A percentile compares a stretch with the other conserved stretches of the same genome.
phyloP scores from a whole-genome alignment of 2,113 vertebrate genomes.

The Myxocyprinus asiaticus region DNA sequence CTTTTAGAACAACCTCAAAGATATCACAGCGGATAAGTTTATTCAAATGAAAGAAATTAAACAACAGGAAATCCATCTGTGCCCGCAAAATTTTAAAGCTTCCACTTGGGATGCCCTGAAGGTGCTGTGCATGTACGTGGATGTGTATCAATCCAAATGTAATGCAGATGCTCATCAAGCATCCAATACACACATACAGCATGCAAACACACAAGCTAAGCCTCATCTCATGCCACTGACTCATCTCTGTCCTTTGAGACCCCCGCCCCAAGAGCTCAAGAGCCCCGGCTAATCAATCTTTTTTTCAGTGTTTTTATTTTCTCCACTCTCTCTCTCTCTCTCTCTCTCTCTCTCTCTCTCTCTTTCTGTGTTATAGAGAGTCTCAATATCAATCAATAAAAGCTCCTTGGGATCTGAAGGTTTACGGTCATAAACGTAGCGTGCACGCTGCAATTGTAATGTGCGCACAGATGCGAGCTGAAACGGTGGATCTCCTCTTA shows the following conservation, averaged over 20 bases:
- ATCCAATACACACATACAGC: not conserved
- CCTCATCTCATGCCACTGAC: slow-evolving; percentile 60
- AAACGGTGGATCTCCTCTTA: not conserved
- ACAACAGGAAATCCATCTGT: too few species aligned
- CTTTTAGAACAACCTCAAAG: too few species aligned
- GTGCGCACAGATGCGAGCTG: not conserved
- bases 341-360: not conserved
- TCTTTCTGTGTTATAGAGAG: slow-evolving; percentile 46
- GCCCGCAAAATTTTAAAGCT: too few species aligned
- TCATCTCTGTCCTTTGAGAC: slow-evolving; percentile 54
- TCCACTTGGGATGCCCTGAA: not conserved
- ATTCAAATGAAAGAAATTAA: too few species aligned
- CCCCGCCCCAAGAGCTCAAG: slow-evolving; percentile 24
- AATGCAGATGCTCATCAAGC: slow-evolving; percentile 26
- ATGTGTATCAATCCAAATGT: not conserved
- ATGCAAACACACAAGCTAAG: slow-evolving; percentile 39
- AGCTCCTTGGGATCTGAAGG: slow-evolving; percentile 56
- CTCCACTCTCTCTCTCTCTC: not conserved
- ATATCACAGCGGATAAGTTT: too few species aligned
- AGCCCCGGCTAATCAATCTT: slow-evolving; percentile 58
- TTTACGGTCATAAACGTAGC: slow-evolving; percentile 50
- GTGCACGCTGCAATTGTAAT: not conserved
- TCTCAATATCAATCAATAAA: slow-evolving; percentile 59
- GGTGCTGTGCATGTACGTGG: slow-evolving; percentile 3
- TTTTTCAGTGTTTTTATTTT: not conserved